Percentiles rank a stretch among this genome's conserved stretches.
Evolutionary conservation across 2,888 invertebrate genomes (phyloP).

Genomic region (Spodoptera exigua): DNA sequence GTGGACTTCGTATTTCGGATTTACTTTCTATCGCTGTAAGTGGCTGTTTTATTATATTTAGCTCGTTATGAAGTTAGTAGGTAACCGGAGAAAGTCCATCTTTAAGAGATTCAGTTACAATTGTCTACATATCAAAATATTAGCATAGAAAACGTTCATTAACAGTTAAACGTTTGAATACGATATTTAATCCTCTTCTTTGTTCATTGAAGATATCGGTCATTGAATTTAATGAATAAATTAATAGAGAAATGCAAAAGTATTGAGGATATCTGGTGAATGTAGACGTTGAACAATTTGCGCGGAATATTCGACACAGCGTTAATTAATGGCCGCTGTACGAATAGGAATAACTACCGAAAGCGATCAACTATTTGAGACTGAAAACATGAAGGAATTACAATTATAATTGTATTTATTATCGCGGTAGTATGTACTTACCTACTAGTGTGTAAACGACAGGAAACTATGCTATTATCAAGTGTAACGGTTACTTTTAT

Average conservation of each 20-base stretch:
- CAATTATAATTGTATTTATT: conserved; percentile 51
- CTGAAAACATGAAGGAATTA: conserved; percentile 53
- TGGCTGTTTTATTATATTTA: conserved; percentile 83
- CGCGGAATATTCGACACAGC: conserved; percentile 29
- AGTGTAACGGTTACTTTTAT: conserved; percentile 58
- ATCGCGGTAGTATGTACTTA: conserved; percentile 50
- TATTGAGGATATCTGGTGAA: conserved; percentile 28
- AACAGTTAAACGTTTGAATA: conserved; percentile 44
- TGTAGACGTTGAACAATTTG: conserved; percentile 27
- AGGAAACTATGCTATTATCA: conserved; percentile 67
- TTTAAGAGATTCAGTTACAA: conserved; percentile 57
- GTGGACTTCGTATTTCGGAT: conserved; percentile 83
- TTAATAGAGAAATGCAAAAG: conserved; percentile 39
- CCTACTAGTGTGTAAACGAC: conserved; percentile 54
- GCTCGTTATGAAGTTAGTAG: conserved; percentile 66
- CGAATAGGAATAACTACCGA: conserved; percentile 53
- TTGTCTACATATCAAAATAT: conserved; percentile 53
- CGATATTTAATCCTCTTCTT: conserved; percentile 32
- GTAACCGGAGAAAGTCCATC: conserved; percentile 76
- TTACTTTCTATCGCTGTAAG: conserved; percentile 89
- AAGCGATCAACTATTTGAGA: conserved; percentile 52
- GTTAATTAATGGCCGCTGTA: conserved; percentile 49
- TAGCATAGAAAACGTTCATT: conserved; percentile 54
- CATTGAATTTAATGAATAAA: conserved; percentile 55
- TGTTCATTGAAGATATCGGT: conserved; percentile 51